Percentiles rank a stretch among this genome's conserved stretches.
Conservation (phyloP, 1,140 invertebrate species). For the Spodoptera litura region DNA sequence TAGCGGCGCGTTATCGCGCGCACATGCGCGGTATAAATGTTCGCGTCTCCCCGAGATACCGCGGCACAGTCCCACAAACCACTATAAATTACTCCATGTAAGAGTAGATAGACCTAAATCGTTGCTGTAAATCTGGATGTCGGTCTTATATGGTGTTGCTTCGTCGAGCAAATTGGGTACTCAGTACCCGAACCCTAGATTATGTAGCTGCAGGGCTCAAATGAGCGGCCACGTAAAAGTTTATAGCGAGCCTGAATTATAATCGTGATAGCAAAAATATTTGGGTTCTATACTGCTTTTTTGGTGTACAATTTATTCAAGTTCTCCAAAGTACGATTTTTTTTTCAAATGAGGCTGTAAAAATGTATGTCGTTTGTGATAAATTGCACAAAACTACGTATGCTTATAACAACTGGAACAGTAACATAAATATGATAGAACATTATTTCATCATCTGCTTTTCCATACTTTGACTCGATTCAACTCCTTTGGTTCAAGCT, state of each 20-base stretch:
- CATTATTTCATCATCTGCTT: no score
- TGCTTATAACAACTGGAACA: no score
- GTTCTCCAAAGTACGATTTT: no score
- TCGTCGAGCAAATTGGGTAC: conserved; percentile 17
- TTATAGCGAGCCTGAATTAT: background rate
- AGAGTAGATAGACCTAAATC: conserved; percentile 46
- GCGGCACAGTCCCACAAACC: conserved; percentile 17
- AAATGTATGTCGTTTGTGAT: no score
- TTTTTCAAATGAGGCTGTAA: no score
- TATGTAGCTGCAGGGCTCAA: conserved; percentile 4
- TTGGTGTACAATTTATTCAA: no score
- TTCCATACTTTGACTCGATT: no score
- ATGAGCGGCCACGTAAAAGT: background rate
- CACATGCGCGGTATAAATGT: conserved; percentile 40
- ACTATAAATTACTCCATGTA: conserved; percentile 37
- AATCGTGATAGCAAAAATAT: conserved; percentile 13
- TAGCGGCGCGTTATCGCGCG: conserved; percentile 28
- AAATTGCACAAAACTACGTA: no score
- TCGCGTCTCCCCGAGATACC: conserved; percentile 37
- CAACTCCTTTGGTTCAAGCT: background rate
- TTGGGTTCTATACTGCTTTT: background rate
- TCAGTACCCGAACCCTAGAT: background rate
- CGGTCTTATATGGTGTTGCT: conserved; percentile 34
- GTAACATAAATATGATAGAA: no score
- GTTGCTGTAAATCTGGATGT: conserved; percentile 57